Percentiles rank a stretch among this genome's conserved stretches.
Conservation (phyloP, 2,888 invertebrate genomes). For the Helicoverpa assulta region DNA sequence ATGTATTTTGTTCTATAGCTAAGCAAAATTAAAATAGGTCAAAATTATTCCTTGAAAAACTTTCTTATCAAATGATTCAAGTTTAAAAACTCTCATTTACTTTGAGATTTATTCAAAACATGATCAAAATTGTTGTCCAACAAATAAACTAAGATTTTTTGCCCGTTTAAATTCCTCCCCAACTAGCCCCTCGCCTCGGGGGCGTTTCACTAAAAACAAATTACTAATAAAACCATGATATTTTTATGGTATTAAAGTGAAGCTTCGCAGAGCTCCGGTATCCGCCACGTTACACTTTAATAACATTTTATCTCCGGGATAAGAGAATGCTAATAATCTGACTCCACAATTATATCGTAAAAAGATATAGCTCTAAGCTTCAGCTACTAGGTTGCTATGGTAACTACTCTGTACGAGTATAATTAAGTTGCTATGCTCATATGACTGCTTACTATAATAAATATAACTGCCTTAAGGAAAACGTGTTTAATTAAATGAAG, state of each 20-base stretch:
- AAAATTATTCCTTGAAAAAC: too few relatives aligned
- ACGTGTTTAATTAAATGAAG: too few relatives aligned
- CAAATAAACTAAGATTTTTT: background rate
- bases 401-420: background rate
- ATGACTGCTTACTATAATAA: background rate
- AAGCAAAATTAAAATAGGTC: too few relatives aligned
- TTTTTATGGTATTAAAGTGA: background rate
- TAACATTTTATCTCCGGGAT: slow-evolving; percentile 40
- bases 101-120: too few relatives aligned
- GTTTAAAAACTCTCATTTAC: too few relatives aligned
- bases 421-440: slow-evolving; percentile 11
- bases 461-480: background rate
- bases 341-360: slow-evolving; percentile 34
- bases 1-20: background rate
- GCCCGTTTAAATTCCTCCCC: background rate
- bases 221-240: slow-evolving; percentile 7
- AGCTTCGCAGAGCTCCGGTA: background rate
- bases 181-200: background rate
- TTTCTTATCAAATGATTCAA: too few relatives aligned
- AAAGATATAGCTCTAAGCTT: slow-evolving; percentile 22
- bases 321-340: slow-evolving; percentile 45
- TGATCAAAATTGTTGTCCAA: too few relatives aligned
- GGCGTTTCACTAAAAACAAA: background rate
- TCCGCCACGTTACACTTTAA: slow-evolving; percentile 25
- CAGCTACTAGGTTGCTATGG: slow-evolving; percentile 10